Percentiles rank a stretch among this genome's conserved stretches.
phyloP scores from a whole-genome alignment of 2,888 invertebrate species.

The Hydropsyche betteni region DNA sequence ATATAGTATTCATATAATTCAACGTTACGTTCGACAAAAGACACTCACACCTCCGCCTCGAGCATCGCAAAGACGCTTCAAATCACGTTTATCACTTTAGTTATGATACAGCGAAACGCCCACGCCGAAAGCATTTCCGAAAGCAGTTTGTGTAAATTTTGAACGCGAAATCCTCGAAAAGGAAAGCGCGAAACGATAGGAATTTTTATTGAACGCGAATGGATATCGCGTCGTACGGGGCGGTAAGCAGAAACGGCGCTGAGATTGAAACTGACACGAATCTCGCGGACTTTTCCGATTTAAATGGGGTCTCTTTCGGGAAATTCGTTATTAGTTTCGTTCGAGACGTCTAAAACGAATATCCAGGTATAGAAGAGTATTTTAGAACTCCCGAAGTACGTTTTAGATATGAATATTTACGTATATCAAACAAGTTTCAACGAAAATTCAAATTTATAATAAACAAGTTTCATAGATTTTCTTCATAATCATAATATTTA shows the following conservation, averaged over 20 bases:
- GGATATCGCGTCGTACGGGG: conserved; percentile 1
- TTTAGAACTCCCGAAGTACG: no score
- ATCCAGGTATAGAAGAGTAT: conserved; percentile 20
- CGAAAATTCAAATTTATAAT: no score
- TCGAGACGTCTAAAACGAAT: conserved; percentile 9
- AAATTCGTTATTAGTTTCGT: conserved; percentile 36
- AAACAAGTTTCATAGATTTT: no score
- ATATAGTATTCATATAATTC: no score
- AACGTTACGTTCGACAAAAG: no score
- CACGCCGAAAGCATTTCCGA: no score
- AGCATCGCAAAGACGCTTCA: not conserved
- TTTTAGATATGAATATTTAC: no score
- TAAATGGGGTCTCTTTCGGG: conserved; percentile 1
- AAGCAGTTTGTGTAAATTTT: not conserved
- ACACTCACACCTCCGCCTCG: no score
- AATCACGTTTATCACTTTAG: conserved; percentile 18
- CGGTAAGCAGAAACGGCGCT: not conserved
- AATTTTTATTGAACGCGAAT: conserved; percentile 30
- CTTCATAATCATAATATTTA: no score
- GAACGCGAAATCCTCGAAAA: not conserved
- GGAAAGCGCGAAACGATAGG: not conserved
- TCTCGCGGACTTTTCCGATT: conserved; percentile 21
- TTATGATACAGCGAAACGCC: conserved; percentile 3
- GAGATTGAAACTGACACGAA: conserved; percentile 35
- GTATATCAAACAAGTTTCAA: no score